Conservation (phyloP, 2,888 invertebrate species). For the Priocnemis perturbator region DNA sequence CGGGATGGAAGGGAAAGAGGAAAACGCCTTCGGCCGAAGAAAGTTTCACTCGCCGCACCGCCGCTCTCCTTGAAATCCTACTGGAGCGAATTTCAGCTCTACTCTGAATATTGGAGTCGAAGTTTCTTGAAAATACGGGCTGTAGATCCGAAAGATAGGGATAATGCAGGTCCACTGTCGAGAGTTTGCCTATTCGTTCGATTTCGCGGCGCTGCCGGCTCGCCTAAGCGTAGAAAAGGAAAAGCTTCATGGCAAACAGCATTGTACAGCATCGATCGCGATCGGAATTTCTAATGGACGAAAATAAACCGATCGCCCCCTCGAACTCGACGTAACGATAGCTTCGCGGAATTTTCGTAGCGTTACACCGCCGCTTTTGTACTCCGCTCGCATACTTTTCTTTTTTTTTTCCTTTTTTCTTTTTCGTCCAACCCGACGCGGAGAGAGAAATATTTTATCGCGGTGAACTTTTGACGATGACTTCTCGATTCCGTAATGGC, state of each 20-base stretch:
- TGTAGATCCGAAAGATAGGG: slow-evolving; percentile 20
- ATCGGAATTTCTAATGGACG: slow-evolving; percentile 6
- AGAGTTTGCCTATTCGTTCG: slow-evolving; percentile 39
- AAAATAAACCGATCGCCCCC: no score
- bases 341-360: no score
- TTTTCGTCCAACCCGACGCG: no score
- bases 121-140: slow-evolving; percentile 36
- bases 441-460: no score
- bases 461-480: no score
- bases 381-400: no score
- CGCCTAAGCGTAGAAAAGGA: no score
- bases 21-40: neutral
- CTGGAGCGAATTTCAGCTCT: slow-evolving; percentile 39
- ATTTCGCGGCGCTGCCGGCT: neutral
- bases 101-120: slow-evolving; percentile 51
- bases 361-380: no score
- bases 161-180: slow-evolving; percentile 35
- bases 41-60: slow-evolving; percentile 6
- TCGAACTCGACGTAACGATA: no score
- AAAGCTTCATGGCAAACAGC: no score
- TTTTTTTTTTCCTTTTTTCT: no score
- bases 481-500: no score
- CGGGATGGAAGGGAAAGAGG: neutral
- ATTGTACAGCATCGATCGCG: neutral
- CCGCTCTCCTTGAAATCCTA: slow-evolving; percentile 41